Evolutionary conservation across 2,113 vertebrate species (phyloP).

Genomic region (Delphinapterus leucas): DNA sequence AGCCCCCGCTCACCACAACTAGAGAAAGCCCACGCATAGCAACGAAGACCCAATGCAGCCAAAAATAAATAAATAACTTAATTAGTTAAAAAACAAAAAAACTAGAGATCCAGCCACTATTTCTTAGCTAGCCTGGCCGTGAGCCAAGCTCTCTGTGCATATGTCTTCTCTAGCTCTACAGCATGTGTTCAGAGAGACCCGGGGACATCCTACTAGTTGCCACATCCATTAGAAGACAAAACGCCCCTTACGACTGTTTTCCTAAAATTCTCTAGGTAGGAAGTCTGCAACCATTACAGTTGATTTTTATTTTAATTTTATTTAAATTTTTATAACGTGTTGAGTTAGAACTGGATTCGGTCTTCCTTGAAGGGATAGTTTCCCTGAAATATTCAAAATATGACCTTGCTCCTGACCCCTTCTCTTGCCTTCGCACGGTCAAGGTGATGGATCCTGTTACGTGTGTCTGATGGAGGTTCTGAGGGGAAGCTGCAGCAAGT

Average conservation of each 20-base stretch:
- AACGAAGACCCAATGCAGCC: too few relatives aligned
- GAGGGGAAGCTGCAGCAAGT: background rate
- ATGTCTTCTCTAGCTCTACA: background rate
- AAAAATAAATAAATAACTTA: too few relatives aligned
- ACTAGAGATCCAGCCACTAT: background rate
- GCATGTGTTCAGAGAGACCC: background rate
- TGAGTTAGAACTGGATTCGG: background rate
- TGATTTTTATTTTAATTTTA: background rate
- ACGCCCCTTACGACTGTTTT: background rate
- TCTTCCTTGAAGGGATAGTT: background rate
- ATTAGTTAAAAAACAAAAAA: too few relatives aligned
- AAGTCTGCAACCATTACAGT: background rate
- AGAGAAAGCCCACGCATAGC: too few relatives aligned
- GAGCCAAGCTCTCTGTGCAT: rapidly evolving
- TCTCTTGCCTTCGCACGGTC: background rate
- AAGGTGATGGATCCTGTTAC: background rate
- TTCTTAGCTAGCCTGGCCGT: background rate
- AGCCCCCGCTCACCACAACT: too few relatives aligned
- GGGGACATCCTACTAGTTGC: background rate
- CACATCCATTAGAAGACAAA: background rate
- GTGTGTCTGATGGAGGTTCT: too few relatives aligned
- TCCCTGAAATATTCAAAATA: background rate
- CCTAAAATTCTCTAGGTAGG: background rate
- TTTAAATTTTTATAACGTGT: background rate
- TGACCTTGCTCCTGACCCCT: background rate